These are phyloP conservation scores for Uria aalge DNA, from an alignment of 2,113 vertebrate species.

Conservation along the genomic window DNA sequence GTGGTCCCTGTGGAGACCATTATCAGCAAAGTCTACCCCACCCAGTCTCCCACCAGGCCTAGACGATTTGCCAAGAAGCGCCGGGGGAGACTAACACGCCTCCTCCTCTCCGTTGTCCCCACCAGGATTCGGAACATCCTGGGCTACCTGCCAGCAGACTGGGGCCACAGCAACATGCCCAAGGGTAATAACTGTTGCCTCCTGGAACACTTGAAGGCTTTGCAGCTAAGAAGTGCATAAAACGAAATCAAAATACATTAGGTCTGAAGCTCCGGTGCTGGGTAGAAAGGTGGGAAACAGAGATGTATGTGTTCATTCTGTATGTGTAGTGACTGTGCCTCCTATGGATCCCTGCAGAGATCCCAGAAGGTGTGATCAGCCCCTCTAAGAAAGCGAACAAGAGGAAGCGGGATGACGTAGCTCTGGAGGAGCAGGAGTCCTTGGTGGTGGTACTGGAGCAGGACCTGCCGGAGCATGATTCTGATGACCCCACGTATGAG, in stretches of 20 bases:
- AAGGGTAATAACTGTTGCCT: constrained; percentile 67
- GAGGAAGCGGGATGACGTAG: constrained; percentile 80
- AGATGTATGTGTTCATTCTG: fast-evolving
- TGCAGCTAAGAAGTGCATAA: neutral
- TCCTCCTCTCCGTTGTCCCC: constrained; percentile 74
- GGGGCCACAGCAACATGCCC: constrained; percentile 53
- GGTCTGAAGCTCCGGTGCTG: neutral
- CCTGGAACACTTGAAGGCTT: neutral
- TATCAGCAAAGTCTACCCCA: neutral
- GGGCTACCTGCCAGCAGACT: constrained; percentile 67
- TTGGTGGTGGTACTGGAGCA: constrained; percentile 73
- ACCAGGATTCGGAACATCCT: constrained; percentile 65
- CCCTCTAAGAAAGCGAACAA: constrained; percentile 78
- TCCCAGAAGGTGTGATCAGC: constrained; percentile 61
- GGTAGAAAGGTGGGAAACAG: neutral
- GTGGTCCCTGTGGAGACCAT: neutral
- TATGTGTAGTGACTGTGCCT: neutral
- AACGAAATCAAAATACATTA: fast-evolving
- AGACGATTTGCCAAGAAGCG: constrained; percentile 67
- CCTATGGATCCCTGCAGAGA: constrained; percentile 59
- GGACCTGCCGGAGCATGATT: constrained; percentile 70
- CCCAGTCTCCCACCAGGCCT: neutral
- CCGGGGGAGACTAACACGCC: neutral
- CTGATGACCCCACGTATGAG: constrained; percentile 59
- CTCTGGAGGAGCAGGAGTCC: constrained; percentile 68